Percentiles rank a stretch among this genome's conserved stretches.
Evolutionary conservation across 2,888 invertebrate species (phyloP).

Genomic region (Yponomeuta plumbellus): DNA sequence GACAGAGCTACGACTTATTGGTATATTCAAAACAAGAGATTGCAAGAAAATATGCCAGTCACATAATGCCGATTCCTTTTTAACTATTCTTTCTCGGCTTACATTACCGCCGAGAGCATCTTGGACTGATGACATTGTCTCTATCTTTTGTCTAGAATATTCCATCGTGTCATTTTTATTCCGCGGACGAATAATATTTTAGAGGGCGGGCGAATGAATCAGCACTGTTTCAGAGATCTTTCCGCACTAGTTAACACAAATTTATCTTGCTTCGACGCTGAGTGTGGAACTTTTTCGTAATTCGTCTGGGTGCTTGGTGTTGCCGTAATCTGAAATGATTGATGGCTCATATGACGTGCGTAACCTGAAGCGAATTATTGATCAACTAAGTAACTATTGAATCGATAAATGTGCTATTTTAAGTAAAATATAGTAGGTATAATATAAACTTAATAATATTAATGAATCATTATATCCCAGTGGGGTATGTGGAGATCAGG

Average conservation of each 20-base stretch:
- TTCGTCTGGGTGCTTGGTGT: constrained; percentile 52
- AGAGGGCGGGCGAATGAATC: constrained; percentile 43
- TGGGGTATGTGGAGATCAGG: too few species aligned
- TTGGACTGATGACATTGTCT: constrained; percentile 35
- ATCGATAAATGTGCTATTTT: too few species aligned
- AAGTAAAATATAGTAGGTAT: too few species aligned
- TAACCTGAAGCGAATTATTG: constrained; percentile 49
- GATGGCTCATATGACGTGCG: constrained; percentile 46
- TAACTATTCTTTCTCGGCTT: constrained; percentile 35
- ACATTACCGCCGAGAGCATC: constrained; percentile 35
- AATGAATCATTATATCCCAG: too few species aligned
- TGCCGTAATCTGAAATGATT: constrained; percentile 56
- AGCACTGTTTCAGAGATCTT: constrained; percentile 43
- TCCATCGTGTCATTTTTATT: constrained; percentile 39
- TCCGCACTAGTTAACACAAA: constrained; percentile 51
- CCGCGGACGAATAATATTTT: constrained; percentile 34
- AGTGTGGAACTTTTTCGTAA: constrained; percentile 60
- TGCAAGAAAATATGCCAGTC: constrained; percentile 37
- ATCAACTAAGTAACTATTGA: constrained; percentile 30
- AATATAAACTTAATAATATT: too few species aligned
- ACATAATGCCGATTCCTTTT: constrained; percentile 33
- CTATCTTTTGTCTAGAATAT: constrained; percentile 42
- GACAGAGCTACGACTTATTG: constrained; percentile 48
- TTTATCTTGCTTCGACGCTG: constrained; percentile 48
- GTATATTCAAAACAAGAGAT: constrained; percentile 38